Conservation (phyloP, 1,140 invertebrate species). For the Drosophila albomicans region DNA sequence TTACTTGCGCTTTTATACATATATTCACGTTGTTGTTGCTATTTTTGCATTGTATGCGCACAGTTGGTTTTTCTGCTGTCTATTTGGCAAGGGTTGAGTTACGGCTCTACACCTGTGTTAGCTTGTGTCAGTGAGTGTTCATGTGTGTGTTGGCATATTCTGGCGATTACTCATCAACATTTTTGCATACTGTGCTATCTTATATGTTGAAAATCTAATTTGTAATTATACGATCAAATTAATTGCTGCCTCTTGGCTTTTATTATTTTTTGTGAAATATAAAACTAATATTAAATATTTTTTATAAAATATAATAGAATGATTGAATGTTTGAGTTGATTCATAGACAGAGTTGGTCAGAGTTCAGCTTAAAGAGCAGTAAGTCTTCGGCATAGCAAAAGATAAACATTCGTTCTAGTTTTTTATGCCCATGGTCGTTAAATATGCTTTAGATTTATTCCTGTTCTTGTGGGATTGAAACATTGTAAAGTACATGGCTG, state of each 20-base stretch:
- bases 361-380: slow-evolving; percentile 1
- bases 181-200: slow-evolving; percentile 39
- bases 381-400: neutral
- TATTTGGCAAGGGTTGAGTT: slow-evolving; percentile 48
- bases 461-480: slow-evolving; percentile 12
- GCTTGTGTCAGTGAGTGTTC: slow-evolving; percentile 17
- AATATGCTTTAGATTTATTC: slow-evolving; percentile 32
- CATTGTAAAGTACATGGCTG: slow-evolving; percentile 12
- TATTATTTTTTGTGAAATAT: neutral
- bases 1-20: slow-evolving; percentile 70
- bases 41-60: slow-evolving; percentile 21
- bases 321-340: neutral
- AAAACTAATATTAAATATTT: neutral
- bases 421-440: slow-evolving; percentile 17
- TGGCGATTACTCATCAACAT: slow-evolving; percentile 70
- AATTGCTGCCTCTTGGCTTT: slow-evolving; percentile 38
- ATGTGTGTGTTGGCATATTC: slow-evolving; percentile 55
- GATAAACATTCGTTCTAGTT: slow-evolving; percentile 1
- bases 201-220: slow-evolving; percentile 40
- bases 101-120: slow-evolving; percentile 47
- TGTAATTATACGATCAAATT: slow-evolving; percentile 58
- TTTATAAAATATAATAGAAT: too few species aligned
- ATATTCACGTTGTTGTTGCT: slow-evolving; percentile 33
- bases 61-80: slow-evolving; percentile 34
- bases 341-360: too few species aligned